phyloP scores from a whole-genome alignment of 1,140 invertebrate species.

The Melitaea cinxia region DNA sequence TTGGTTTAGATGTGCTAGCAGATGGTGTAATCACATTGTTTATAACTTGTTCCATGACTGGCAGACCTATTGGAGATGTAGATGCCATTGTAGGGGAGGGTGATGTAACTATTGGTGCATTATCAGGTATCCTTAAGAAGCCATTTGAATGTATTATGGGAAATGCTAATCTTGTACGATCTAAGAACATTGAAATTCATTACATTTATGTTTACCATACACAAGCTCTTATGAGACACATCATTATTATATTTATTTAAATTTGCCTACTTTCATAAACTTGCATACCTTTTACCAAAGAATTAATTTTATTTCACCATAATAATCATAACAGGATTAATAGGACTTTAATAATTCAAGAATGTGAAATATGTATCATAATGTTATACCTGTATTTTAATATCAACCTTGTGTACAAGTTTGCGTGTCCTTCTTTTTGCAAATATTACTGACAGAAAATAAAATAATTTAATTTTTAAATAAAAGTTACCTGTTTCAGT shows the following conservation, averaged over 20 bases:
- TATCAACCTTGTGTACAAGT: not conserved
- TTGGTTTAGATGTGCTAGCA: slow-evolving; percentile 52
- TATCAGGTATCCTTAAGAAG: slow-evolving; percentile 44
- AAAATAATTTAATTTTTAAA: not conserved
- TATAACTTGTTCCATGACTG: slow-evolving; percentile 43
- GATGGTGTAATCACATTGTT: slow-evolving; percentile 44
- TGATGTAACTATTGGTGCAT: slow-evolving; percentile 54
- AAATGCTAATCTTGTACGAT: slow-evolving; percentile 50
- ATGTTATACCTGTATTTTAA: too few species aligned
- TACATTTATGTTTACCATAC: not conserved
- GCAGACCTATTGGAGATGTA: slow-evolving; percentile 49
- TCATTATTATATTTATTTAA: too few species aligned
- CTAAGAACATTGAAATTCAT: slow-evolving; percentile 44
- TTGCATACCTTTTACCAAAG: too few species aligned
- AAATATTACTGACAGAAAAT: not conserved
- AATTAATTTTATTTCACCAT: too few species aligned
- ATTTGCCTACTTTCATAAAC: too few species aligned
- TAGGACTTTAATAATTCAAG: too few species aligned
- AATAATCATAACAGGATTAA: too few species aligned
- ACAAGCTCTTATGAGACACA: slow-evolving; percentile 3
- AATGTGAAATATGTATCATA: too few species aligned
- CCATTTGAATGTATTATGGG: slow-evolving; percentile 41
- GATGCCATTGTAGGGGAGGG: slow-evolving; percentile 56
- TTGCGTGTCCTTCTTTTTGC: not conserved
- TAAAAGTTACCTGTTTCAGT: slow-evolving; percentile 54